Evolutionary conservation across 2,797 vertebrate genomes (phyloP), one percentile per base, ranked within the genome.

Genomic region (Natrix natrix): DNA sequence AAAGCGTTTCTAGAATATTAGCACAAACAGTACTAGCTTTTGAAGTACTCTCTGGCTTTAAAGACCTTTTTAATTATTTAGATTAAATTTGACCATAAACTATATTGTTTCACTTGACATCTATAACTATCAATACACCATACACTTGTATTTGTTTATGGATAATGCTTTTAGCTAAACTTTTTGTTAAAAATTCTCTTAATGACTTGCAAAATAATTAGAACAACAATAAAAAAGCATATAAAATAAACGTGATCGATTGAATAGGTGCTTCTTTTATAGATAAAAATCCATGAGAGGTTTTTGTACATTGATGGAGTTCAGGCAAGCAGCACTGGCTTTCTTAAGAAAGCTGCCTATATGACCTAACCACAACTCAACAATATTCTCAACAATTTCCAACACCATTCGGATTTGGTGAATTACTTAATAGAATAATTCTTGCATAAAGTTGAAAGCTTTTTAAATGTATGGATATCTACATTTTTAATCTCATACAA

Each of bases 61-160:
- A 92, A 94, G 93, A 90, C 94, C 95, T 95, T 96, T 93, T 95
- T 89, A 96, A 96, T 61, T 96, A 93, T 93, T 95, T 94, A 93
- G 95, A n/a, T 89, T 60, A 86, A 95, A 93, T 95, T 94, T 88
- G 60, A 92, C 93, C 91, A n/a, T 92, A 94, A 88, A 94, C 60
- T 91, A 60, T 91, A 32, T 88, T 95, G 32, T 95, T 93, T 90
- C 94, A 92, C 94, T 88, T 94, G 60, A 90, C 86, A 61, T 91
- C 94, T 59, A 28, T 94, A 6, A 90, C 91, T 90, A 52, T 95
- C 93, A 52, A 52, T 83, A 83, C 2, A 43, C 48, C 57, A 60
- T 92, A n/a, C 4, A 12, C n/a, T 24, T 52, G 28, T 60, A 86
- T 86, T 89, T 61, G 87, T 78, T 78, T n/a, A 32, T 12, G 22